These are phyloP conservation scores for Oncorhynchus kisutch DNA, from an alignment of 2,113 vertebrate species.

Conservation along the genomic window DNA sequence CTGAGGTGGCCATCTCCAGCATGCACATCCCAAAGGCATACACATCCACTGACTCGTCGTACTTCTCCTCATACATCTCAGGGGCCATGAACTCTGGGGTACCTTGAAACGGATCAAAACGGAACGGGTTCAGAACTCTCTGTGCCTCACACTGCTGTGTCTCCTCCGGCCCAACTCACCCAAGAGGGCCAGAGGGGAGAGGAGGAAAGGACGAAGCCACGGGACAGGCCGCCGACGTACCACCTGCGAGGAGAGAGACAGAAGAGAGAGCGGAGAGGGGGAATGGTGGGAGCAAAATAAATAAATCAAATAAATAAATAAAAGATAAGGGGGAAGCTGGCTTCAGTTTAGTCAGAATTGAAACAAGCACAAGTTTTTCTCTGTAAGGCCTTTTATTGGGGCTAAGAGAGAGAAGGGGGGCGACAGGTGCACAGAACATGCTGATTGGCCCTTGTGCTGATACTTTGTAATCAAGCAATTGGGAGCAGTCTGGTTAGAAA, in stretches of 20 bases:
- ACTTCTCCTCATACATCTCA: conserved; percentile 99
- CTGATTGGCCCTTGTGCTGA: too few species aligned
- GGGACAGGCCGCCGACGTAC: conserved; percentile 1
- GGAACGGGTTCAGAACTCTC: too few species aligned
- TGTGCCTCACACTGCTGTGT: too few species aligned
- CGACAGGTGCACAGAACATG: conserved; percentile 33
- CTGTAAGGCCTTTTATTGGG: too few species aligned
- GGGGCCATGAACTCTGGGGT: conserved; percentile 99
- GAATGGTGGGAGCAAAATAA: conserved; percentile 3
- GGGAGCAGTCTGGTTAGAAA: too few species aligned
- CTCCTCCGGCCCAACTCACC: too few species aligned
- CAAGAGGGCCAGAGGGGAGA: conserved; percentile 43
- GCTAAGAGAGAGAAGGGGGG: conserved; percentile 4
- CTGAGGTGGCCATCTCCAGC: conserved; percentile 99
- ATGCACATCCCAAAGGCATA: conserved; percentile 99
- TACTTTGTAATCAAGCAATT: too few species aligned
- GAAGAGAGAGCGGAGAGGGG: conserved; percentile 23
- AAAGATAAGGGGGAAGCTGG: conserved; percentile 42
- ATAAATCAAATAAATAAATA: conserved; percentile 31
- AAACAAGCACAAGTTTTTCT: too few species aligned
- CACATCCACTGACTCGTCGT: conserved; percentile 97
- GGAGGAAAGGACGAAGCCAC: conserved; percentile 14
- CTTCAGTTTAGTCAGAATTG: conserved; percentile 45
- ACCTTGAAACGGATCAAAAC: conserved; percentile 77
- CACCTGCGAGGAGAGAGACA: conserved; percentile 40